Evolutionary conservation across 2,113 vertebrate species (phyloP).

Genomic region (Ctenodactylus gundi): DNA sequence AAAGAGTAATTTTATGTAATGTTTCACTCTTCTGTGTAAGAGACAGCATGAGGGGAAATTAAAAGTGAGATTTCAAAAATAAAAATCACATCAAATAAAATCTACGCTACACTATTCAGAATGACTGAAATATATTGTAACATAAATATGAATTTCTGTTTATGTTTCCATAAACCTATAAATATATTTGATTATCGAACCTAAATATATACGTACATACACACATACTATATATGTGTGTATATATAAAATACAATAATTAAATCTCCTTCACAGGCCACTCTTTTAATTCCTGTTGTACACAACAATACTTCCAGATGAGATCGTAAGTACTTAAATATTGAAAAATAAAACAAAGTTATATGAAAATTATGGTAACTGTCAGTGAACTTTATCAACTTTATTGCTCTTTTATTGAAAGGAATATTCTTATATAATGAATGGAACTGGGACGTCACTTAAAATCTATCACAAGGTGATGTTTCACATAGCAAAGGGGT

Average conservation of each 20-base stretch:
- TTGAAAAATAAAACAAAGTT: background rate
- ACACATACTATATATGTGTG: too few species aligned
- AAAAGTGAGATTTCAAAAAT: background rate
- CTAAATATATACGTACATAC: background rate
- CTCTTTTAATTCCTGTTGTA: slow-evolving; percentile 16
- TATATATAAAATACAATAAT: background rate
- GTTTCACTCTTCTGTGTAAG: background rate
- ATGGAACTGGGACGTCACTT: background rate
- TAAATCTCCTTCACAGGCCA: background rate
- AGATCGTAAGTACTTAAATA: slow-evolving; percentile 30
- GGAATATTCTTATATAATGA: slow-evolving; percentile 15
- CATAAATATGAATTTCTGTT: background rate
- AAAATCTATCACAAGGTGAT: background rate
- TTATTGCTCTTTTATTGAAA: background rate
- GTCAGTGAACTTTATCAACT: slow-evolving; percentile 19
- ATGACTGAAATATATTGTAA: background rate
- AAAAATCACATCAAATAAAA: background rate
- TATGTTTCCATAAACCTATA: background rate
- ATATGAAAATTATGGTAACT: background rate
- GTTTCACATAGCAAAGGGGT: slow-evolving; percentile 55
- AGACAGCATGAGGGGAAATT: background rate
- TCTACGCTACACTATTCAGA: background rate
- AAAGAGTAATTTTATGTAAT: background rate
- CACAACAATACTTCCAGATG: background rate
- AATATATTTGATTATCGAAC: background rate